phyloP scores from a whole-genome alignment of 2,113 vertebrate genomes.

The Mohoua ochrocephala region DNA sequence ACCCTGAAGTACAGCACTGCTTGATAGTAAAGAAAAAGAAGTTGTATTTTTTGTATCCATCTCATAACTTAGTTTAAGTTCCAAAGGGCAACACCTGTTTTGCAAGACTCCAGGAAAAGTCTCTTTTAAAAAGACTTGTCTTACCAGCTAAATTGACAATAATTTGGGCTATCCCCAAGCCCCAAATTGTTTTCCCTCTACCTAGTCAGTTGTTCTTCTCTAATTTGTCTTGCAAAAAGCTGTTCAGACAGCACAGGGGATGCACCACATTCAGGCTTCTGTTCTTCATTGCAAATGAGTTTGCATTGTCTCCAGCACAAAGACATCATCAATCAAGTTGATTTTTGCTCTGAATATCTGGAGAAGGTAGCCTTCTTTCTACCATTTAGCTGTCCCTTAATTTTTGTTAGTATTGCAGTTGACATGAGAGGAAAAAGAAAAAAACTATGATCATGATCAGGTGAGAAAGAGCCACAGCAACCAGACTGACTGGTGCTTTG shows the following conservation, averaged over 20 bases:
- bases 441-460: not conserved
- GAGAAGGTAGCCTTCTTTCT: not conserved
- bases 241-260: not conserved
- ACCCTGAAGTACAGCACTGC: not conserved
- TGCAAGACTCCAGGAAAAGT: not conserved
- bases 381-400: not conserved
- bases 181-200: not conserved
- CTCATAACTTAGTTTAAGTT: not conserved
- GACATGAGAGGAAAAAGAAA: not conserved
- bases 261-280: not conserved
- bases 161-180: not conserved
- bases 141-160: not conserved
- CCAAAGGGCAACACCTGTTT: not conserved
- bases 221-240: not conserved
- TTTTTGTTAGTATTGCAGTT: not conserved
- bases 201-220: not conserved
- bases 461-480: not conserved
- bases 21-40: not conserved
- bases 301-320: not conserved
- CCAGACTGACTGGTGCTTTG: not conserved
- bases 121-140: not conserved
- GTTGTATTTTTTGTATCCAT: not conserved
- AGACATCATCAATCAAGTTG: not conserved
- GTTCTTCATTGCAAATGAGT: not conserved
- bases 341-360: not conserved